A percentile compares a stretch with the other conserved stretches of the same genome.
Conservation (phyloP, 2,113 vertebrate species). For the Ictidomys tridecemlineatus region DNA sequence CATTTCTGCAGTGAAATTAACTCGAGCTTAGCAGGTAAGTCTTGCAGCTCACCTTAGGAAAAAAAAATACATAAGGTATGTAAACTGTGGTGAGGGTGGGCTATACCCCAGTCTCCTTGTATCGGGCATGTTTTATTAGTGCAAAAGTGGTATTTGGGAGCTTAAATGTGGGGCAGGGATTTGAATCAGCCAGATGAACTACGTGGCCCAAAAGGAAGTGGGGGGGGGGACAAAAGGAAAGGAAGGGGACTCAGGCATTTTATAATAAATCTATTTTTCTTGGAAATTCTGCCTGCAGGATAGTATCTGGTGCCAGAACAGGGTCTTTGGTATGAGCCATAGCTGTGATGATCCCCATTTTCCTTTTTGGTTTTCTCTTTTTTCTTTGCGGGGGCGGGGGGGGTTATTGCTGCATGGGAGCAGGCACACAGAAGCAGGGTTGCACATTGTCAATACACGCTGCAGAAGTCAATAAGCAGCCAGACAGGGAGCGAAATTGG, state of each 20-base stretch:
- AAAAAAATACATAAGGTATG: not conserved
- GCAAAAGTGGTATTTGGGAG: conserved; percentile 45
- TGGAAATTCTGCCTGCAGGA: conserved; percentile 62
- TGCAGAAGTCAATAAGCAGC: conserved; percentile 86
- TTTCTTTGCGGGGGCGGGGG: not conserved
- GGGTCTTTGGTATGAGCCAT: conserved; percentile 70
- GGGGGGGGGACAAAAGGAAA: not conserved
- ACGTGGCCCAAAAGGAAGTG: not conserved
- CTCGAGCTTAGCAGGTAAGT: conserved; percentile 76
- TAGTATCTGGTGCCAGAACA: not conserved
- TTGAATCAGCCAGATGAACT: conserved; percentile 56
- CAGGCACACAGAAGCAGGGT: conserved; percentile 76
- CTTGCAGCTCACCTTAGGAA: conserved; percentile 76
- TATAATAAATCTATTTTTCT: conserved; percentile 31
- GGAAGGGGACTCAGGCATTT: conserved; percentile 35
- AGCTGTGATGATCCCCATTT: conserved; percentile 49
- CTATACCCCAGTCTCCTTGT: not conserved
- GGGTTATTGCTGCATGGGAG: conserved; percentile 77
- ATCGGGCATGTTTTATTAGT: not conserved
- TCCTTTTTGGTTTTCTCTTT: not conserved
- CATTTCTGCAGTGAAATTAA: conserved; percentile 77
- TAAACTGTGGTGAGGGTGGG: conserved; percentile 56
- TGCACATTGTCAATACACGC: conserved; percentile 80
- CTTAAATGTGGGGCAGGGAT: conserved; percentile 46
- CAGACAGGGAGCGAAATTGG: conserved; percentile 86